phyloP scores from a whole-genome alignment of 2,888 invertebrate genomes.

The Ectemnius continuus region DNA sequence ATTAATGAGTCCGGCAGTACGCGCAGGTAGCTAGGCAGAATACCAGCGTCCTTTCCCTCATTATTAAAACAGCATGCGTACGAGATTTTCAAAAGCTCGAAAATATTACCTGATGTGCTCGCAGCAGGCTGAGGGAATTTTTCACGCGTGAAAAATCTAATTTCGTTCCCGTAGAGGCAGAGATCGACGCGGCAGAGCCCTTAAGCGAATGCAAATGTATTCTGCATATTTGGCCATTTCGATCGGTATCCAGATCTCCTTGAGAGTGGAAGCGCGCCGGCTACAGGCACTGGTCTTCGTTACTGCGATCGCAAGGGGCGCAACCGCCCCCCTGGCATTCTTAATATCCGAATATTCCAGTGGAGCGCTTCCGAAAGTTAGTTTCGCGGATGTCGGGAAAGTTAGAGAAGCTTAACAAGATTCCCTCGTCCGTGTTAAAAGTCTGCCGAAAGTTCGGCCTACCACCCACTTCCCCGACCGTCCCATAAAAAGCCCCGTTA shows the following conservation, averaged over 20 bases:
- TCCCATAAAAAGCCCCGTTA: constrained; percentile 55
- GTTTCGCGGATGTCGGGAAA: constrained; percentile 43
- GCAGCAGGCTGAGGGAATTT: constrained; percentile 18
- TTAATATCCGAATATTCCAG: constrained; percentile 50
- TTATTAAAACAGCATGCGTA: constrained; percentile 61
- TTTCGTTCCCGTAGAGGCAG: constrained; percentile 21
- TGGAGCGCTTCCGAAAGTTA: constrained; percentile 54
- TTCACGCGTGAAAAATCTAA: constrained; percentile 34
- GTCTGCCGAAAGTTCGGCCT: constrained; percentile 56
- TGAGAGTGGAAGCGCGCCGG: too few species aligned
- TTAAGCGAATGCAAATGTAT: constrained; percentile 13
- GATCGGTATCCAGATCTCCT: neutral
- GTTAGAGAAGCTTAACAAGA: constrained; percentile 61
- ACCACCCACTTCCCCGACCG: too few species aligned
- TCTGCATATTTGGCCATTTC: constrained; percentile 9
- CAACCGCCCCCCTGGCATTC: constrained; percentile 36
- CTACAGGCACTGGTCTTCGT: neutral
- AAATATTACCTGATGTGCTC: constrained; percentile 2
- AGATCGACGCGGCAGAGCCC: neutral
- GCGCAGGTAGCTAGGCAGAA: constrained; percentile 23
- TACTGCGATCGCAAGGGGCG: constrained; percentile 9
- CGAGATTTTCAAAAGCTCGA: constrained; percentile 52
- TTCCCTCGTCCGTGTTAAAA: constrained; percentile 59
- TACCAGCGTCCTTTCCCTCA: constrained; percentile 45
- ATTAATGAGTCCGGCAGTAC: constrained; percentile 61